Percentiles rank a stretch among this genome's conserved stretches.
These are phyloP conservation scores for Dissostichus mawsoni DNA, from an alignment of 2,113 vertebrate genomes.

Conservation along the genomic window DNA sequence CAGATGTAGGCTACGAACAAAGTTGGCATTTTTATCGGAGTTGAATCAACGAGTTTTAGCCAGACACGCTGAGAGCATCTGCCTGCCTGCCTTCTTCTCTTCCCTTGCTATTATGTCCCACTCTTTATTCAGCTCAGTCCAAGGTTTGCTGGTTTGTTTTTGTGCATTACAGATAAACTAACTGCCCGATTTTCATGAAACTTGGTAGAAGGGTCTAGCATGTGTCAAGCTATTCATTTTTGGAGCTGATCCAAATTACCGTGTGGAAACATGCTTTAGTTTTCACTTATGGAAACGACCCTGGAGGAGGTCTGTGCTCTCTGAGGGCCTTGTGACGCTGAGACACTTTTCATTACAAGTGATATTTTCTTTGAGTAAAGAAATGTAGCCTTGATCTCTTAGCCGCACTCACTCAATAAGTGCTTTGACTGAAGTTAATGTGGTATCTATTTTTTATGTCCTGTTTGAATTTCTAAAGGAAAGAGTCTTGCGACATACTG, in stretches of 20 bases:
- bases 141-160: background rate
- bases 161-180: no score
- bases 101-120: background rate
- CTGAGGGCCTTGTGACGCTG: no score
- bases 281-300: no score
- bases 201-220: background rate
- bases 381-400: background rate
- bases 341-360: background rate
- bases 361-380: background rate
- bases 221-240: no score
- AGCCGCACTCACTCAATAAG: background rate
- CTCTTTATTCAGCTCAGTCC: background rate
- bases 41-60: conserved; percentile 51
- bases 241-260: no score
- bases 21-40: conserved; percentile 69
- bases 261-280: no score
- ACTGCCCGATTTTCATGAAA: no score
- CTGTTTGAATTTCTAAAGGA: background rate
- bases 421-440: background rate
- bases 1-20: conserved; percentile 60
- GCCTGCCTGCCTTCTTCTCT: conserved; percentile 21
- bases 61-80: conserved; percentile 40
- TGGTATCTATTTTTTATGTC: background rate
- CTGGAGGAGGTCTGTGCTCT: no score
- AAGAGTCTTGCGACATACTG: no score